Conservation (phyloP, 2,797 vertebrate species). For the Falco biarmicus region DNA sequence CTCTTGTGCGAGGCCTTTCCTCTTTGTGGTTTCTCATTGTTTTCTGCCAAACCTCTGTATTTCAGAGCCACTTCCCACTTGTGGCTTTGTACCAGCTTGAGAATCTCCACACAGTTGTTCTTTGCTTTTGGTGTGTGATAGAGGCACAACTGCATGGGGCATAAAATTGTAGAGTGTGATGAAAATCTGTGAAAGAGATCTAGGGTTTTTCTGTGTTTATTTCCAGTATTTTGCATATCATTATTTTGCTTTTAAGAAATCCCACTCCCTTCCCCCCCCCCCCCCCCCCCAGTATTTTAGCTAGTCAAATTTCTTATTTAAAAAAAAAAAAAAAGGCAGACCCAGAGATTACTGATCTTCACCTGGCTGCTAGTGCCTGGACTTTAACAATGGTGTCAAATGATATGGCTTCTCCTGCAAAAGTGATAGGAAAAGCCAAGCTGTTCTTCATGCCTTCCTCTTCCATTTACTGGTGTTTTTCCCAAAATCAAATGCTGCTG, state of each 20-base stretch:
- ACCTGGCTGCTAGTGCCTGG: not conserved
- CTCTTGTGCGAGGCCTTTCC: not conserved
- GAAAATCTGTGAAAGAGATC: not conserved
- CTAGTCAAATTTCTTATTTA: not conserved
- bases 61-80: conserved; percentile 15
- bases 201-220: not conserved
- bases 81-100: not conserved
- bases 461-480: not conserved
- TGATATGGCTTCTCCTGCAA: not conserved
- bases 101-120: not conserved
- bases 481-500: not conserved
- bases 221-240: not conserved
- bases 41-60: not conserved
- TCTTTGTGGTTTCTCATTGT: conserved; percentile 20
- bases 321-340: not conserved
- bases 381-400: accelerated
- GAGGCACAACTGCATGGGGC: not conserved
- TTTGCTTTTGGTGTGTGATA: not conserved
- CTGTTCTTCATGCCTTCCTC: not conserved
- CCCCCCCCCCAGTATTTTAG: not conserved
- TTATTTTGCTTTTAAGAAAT: not conserved
- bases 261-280: not conserved
- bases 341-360: not conserved
- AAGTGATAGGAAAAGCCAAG: not conserved
- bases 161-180: not conserved